These are phyloP conservation scores for Philopotamus ludificatus DNA, from an alignment of 1,140 invertebrate species.

Conservation along the genomic window DNA sequence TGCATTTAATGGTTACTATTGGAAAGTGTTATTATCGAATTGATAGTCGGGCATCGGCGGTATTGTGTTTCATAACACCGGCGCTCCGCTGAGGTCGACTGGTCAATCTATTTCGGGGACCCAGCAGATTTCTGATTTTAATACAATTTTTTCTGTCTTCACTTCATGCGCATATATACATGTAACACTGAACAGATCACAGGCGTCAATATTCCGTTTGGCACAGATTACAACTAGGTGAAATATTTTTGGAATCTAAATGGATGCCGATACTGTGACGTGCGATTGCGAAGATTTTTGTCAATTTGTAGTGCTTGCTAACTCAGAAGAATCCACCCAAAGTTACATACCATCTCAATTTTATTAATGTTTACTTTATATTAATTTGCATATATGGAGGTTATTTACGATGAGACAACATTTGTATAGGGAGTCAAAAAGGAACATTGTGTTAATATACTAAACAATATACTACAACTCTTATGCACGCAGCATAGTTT, in stretches of 20 bases:
- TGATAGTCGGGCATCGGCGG: background rate
- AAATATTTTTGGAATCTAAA: slow-evolving; percentile 29
- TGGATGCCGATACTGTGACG: slow-evolving; percentile 7
- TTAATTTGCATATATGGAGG: no score
- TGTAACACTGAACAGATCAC: slow-evolving; percentile 21
- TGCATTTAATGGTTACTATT: background rate
- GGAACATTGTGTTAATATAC: no score
- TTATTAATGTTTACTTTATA: no score
- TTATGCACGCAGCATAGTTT: no score
- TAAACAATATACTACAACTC: no score
- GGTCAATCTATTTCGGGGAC: slow-evolving; percentile 10
- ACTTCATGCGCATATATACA: background rate
- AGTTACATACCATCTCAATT: no score
- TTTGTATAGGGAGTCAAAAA: no score
- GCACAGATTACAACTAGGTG: slow-evolving; percentile 23
- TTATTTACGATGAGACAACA: no score
- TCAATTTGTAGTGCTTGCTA: no score
- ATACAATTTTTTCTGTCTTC: slow-evolving; percentile 13
- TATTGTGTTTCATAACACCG: background rate
- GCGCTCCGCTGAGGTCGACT: background rate
- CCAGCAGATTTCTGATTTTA: slow-evolving; percentile 14
- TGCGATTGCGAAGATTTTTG: no score
- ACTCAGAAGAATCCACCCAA: no score
- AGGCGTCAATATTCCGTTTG: slow-evolving; percentile 32
- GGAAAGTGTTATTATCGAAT: background rate